Conservation (phyloP, 2,113 vertebrate genomes). For the Butorides virescens region DNA sequence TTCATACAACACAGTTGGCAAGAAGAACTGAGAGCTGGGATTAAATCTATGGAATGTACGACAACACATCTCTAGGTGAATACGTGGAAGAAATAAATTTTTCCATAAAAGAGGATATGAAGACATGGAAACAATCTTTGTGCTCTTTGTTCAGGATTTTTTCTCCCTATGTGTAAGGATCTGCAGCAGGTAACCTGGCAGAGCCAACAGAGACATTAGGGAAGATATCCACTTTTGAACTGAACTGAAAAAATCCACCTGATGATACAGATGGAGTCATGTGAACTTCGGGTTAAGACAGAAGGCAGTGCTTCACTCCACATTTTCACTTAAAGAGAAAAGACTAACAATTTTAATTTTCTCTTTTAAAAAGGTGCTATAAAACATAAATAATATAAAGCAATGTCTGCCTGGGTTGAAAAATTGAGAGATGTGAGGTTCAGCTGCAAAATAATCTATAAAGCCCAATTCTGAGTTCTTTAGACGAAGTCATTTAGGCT, state of each 20-base stretch:
- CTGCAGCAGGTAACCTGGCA: not conserved
- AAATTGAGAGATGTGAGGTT: not conserved
- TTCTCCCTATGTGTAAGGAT: fast-evolving
- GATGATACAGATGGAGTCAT: not conserved
- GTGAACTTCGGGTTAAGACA: not conserved
- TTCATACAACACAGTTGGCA: not conserved
- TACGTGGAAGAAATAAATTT: not conserved
- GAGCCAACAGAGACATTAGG: not conserved
- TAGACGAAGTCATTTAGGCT: not conserved
- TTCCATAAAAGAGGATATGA: not conserved
- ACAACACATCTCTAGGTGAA: not conserved
- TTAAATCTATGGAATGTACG: not conserved
- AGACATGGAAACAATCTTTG: not conserved
- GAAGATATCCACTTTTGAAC: not conserved
- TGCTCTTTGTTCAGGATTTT: not conserved
- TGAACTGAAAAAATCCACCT: not conserved
- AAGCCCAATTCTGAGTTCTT: not conserved
- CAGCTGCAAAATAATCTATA: not conserved
- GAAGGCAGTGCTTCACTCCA: not conserved
- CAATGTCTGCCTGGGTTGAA: not conserved
- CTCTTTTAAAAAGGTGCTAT: not conserved
- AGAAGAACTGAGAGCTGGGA: not conserved
- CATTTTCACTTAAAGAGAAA: not conserved
- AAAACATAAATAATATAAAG: not conserved
- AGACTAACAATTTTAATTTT: not conserved